Conservation (phyloP, 2,113 vertebrate species). For the Mionectes macconnelli region DNA sequence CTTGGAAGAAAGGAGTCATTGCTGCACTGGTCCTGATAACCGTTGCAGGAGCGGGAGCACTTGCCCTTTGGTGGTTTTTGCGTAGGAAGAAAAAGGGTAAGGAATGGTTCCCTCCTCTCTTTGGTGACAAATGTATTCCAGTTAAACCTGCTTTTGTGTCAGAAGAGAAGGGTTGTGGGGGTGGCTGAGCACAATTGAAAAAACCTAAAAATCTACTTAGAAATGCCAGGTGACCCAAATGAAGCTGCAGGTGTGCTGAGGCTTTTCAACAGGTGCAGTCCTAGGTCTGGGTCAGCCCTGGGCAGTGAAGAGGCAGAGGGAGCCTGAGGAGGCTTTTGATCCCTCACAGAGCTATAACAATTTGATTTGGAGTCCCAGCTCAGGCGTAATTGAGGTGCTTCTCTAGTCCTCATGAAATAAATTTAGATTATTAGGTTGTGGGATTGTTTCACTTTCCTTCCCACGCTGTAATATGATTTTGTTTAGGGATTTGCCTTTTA, state of each 20-base stretch:
- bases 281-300: background rate
- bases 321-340: background rate
- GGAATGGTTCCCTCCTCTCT: background rate
- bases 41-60: background rate
- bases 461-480: background rate
- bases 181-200: background rate
- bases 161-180: background rate
- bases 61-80: slow-evolving; percentile 1
- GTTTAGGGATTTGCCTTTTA: background rate
- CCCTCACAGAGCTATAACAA: background rate
- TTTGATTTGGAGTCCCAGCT: background rate
- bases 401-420: background rate
- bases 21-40: slow-evolving; percentile 3
- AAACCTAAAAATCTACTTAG: background rate
- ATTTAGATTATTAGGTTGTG: background rate
- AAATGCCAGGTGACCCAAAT: background rate
- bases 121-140: background rate
- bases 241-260: background rate
- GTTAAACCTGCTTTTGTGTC: background rate
- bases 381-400: background rate
- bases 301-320: background rate
- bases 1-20: slow-evolving; percentile 66
- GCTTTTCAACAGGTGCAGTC: background rate
- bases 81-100: slow-evolving; percentile 65
- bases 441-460: background rate